phyloP scores from a whole-genome alignment of 2,113 vertebrate genomes.

The Chaetodon trifascialis region DNA sequence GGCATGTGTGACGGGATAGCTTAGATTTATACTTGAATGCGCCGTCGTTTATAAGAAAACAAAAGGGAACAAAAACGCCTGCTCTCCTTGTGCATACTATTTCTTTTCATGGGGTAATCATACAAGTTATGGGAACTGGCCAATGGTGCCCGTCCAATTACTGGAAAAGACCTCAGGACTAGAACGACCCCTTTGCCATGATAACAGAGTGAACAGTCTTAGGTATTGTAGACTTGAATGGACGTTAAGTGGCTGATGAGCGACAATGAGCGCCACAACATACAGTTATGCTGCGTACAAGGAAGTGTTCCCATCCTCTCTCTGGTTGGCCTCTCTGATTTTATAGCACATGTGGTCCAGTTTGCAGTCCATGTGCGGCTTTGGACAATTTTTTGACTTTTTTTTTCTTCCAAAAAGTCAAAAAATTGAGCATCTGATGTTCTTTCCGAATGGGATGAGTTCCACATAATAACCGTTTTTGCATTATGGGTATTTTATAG shows the following conservation, averaged over 20 bases:
- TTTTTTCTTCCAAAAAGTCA: too few relatives aligned
- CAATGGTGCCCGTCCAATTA: not conserved
- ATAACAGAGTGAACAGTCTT: not conserved
- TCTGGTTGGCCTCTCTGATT: too few relatives aligned
- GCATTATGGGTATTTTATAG: not conserved
- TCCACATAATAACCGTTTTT: not conserved
- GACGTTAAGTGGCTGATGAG: slow-evolving; percentile 2
- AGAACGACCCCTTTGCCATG: not conserved
- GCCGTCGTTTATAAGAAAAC: slow-evolving; percentile 48
- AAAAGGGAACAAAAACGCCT: slow-evolving; percentile 52
- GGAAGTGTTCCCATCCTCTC: too few relatives aligned
- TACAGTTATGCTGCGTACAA: too few relatives aligned
- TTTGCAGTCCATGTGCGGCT: too few relatives aligned
- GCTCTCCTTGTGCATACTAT: slow-evolving; percentile 32
- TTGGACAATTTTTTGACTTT: too few relatives aligned
- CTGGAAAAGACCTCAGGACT: not conserved
- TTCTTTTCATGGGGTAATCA: slow-evolving; percentile 66
- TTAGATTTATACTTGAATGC: slow-evolving; percentile 71
- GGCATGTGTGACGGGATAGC: slow-evolving; percentile 64
- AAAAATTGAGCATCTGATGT: not conserved
- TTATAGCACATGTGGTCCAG: too few relatives aligned
- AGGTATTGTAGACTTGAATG: not conserved
- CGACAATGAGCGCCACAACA: not conserved
- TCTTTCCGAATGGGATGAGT: not conserved
- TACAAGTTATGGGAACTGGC: slow-evolving; percentile 47